Base-by-base conservation (phyloP, 2,888 invertebrate species). In the Amphipyra berbera region DNA sequence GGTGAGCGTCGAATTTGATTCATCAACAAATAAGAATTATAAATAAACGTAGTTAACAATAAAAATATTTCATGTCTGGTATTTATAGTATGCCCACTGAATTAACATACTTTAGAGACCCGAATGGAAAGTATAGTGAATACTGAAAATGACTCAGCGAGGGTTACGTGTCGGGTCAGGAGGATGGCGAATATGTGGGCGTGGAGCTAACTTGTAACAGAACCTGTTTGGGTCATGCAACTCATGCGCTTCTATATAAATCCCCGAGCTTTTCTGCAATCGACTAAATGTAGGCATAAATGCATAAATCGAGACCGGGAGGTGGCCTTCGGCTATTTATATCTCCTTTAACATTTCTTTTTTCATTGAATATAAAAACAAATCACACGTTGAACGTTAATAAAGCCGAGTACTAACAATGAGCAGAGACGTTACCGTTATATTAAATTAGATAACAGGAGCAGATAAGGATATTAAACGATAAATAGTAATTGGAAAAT, bases 141-240 rank as follows among this genome's bases (percentile, higher is more conserved):
- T 61, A 61, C 67, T 73, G 74, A 77, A 73, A 83, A 87, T 91
- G 87, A 91, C 82, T 92, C 89, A 90, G 79, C 80, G 78, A 82
- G 83, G 83, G 83, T 86, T 86, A 86, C 78, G 82, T 84, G 86
- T 83, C 78, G 84, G 88, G 88, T 89, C 90, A 91, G 85, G 84
- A 88, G 81, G 89, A 88, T 86, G 82, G 85, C 81, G 82, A 82
- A 76, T 81, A 88, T 86, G 93, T 93, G 88, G 93, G 93, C 86
- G 84, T 77, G 76, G 69, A 84, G 80, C 78, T 72, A 81, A 86
- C 89, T 88, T 86, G 88, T 82, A 87, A 81, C 82, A 85, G 86
- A 94, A 94, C 94, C 93, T 91, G 94, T 94, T 94, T 90, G 87
- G 91, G 91, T 91, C 91, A 90, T 90, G 88, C 90, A 93, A 91